These are phyloP conservation scores for Ridgeia piscesae DNA, from an alignment of 1,140 invertebrate species.

Conservation along the genomic window DNA sequence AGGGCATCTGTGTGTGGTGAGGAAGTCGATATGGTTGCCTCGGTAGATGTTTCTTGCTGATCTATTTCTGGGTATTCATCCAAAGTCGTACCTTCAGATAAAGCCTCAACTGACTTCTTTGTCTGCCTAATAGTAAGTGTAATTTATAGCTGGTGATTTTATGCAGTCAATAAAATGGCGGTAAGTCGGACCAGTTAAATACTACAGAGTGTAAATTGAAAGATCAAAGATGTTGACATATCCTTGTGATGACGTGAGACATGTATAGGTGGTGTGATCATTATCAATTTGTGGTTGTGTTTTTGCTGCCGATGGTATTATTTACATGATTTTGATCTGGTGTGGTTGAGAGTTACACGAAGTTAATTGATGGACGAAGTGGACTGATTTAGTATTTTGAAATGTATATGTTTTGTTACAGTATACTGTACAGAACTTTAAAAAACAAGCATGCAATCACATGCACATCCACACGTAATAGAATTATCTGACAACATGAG, in stretches of 20 bases:
- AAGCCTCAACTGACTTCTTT: neutral
- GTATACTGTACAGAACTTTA: too few species aligned
- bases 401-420: too few species aligned
- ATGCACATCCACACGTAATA: neutral
- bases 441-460: too few species aligned
- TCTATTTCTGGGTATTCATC: neutral
- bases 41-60: neutral
- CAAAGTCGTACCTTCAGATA: neutral
- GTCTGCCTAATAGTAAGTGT: neutral
- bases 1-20: neutral
- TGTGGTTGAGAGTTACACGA: neutral
- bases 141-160: neutral
- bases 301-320: neutral
- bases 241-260: neutral
- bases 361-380: neutral
- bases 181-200: neutral
- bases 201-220: neutral
- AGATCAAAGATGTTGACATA: neutral
- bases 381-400: neutral
- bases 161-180: neutral
- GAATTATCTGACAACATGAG: too few species aligned
- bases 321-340: neutral
- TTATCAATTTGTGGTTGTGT: neutral
- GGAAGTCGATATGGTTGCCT: neutral
- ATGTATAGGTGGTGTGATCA: neutral